Evolutionary conservation across 2,797 vertebrate genomes (phyloP).

Genomic region (Cygnus olor): DNA sequence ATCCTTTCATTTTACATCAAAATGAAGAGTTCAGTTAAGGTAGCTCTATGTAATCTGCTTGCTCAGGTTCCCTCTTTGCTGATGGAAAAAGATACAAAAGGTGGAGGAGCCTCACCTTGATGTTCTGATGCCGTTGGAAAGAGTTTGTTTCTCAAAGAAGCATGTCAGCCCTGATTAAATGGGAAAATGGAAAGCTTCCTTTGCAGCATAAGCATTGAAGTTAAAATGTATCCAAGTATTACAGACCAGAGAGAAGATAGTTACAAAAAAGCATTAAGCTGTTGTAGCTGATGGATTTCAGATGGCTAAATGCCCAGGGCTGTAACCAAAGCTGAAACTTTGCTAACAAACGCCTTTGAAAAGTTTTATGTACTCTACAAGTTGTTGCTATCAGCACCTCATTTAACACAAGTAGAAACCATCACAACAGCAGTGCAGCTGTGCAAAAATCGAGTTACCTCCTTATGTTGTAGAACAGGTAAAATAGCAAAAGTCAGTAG

Average conservation of each 20-base stretch:
- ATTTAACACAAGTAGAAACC: background rate
- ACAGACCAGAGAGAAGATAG: background rate
- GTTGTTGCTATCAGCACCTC: background rate
- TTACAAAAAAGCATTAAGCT: background rate
- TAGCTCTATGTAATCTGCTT: background rate
- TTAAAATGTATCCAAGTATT: background rate
- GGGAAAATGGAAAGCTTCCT: background rate
- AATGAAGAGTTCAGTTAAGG: background rate
- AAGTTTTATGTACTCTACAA: background rate
- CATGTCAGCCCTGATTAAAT: background rate
- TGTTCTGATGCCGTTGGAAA: background rate
- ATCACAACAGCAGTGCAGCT: background rate
- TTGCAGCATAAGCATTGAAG: background rate
- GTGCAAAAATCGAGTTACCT: background rate
- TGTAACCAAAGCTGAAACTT: background rate
- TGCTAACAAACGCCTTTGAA: background rate
- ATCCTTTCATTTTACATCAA: background rate
- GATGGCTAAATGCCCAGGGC: background rate
- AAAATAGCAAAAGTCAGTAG: background rate
- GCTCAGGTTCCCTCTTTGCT: background rate
- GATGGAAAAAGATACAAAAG: background rate
- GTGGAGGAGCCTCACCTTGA: background rate
- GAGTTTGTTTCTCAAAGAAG: background rate
- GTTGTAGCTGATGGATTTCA: background rate
- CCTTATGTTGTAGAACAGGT: background rate